Conservation (phyloP, 2,797 vertebrate species). For the Xiphophorus birchmanni region DNA sequence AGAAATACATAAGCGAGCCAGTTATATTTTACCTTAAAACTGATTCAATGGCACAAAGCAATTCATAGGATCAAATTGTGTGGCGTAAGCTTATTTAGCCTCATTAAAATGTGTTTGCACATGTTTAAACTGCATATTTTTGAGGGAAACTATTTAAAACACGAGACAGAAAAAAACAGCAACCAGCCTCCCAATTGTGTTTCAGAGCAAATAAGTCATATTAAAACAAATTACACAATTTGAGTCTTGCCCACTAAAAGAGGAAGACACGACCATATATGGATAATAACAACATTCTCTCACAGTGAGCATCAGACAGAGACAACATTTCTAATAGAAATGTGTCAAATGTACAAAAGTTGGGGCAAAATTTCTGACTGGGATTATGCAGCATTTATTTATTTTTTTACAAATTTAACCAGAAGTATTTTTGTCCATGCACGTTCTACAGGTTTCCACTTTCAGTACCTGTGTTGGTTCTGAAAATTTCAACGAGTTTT, state of each 20-base stretch:
- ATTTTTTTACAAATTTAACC: not conserved
- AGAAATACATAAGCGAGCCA: conserved; percentile 22
- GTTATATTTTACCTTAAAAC: conserved; percentile 48
- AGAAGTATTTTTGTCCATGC: not conserved
- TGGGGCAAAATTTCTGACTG: not conserved
- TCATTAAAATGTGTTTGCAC: conserved; percentile 56
- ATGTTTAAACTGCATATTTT: conserved; percentile 6
- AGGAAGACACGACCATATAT: not conserved
- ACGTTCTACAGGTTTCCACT: conserved; percentile 4
- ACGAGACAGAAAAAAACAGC: not conserved
- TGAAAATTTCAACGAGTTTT: not conserved
- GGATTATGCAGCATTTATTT: not conserved
- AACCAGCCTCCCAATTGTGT: not conserved
- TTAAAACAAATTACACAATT: not conserved
- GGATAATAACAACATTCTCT: not conserved
- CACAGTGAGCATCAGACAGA: not conserved
- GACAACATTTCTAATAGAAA: not conserved
- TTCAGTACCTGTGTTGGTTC: too few species aligned
- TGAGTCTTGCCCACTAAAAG: not conserved
- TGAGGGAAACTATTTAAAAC: not conserved
- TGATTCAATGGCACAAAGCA: conserved; percentile 51
- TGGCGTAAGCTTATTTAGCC: conserved; percentile 55
- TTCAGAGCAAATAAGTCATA: not conserved
- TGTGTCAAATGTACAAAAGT: not conserved
- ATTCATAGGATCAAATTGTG: conserved; percentile 44